phyloP scores from a whole-genome alignment of 2,113 vertebrate species.

The Elgaria multicarinata region DNA sequence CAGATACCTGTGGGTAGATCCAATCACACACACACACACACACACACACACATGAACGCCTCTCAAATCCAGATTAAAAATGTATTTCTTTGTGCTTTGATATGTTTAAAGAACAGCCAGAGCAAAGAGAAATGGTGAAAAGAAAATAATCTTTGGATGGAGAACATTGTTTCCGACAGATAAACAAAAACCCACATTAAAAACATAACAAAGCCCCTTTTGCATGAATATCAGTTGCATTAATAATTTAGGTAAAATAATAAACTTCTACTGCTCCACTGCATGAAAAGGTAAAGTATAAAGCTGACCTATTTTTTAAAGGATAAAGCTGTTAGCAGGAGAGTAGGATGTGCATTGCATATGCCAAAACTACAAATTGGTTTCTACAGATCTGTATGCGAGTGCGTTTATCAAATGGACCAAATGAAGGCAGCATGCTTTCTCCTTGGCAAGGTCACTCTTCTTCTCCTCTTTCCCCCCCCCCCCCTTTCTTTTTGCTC shows the following conservation, averaged over 20 bases:
- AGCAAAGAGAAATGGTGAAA: conserved; percentile 7
- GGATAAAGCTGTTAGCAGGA: conserved; percentile 2
- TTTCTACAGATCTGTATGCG: conserved; percentile 31
- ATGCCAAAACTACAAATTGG: conserved; percentile 19
- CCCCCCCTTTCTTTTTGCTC: not conserved
- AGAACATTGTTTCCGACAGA: conserved; percentile 31
- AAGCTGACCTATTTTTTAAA: conserved; percentile 45
- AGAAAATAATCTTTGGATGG: conserved; percentile 27
- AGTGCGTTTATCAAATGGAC: conserved; percentile 8
- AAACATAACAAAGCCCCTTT: conserved; percentile 28
- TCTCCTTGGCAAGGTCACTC: not conserved
- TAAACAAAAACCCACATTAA: conserved; percentile 40
- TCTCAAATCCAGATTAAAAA: conserved; percentile 10
- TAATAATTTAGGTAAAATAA: conserved; percentile 46
- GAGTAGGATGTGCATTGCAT: not conserved
- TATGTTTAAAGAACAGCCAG: conserved; percentile 6
- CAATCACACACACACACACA: not conserved
- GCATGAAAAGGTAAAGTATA: conserved; percentile 39
- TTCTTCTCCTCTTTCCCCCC: not conserved
- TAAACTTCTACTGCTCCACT: not conserved
- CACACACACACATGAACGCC: not conserved
- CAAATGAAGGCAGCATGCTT: not conserved
- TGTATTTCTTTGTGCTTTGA: conserved; percentile 13
- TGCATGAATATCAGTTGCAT: conserved; percentile 11
- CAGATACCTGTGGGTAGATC: conserved; percentile 4